Conservation (phyloP, 2,113 vertebrate species). For the Balaeniceps rex region DNA sequence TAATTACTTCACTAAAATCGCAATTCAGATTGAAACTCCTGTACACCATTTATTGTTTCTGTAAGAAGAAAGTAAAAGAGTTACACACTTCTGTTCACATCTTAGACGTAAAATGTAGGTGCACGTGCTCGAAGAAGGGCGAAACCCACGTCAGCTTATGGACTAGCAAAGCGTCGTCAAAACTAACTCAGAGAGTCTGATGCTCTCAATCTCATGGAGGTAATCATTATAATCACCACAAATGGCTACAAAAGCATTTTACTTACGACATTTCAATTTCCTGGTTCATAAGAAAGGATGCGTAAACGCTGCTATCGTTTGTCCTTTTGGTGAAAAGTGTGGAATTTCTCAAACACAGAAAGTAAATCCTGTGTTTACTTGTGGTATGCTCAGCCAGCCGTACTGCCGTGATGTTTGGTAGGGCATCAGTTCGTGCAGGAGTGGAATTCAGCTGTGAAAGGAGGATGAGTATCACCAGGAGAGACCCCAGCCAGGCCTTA, state of each 20-base stretch:
- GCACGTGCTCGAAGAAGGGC: fast-evolving
- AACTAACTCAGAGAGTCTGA: background rate
- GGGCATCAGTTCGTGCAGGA: fast-evolving
- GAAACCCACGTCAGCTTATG: fast-evolving
- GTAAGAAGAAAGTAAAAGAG: background rate
- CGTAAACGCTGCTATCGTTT: background rate
- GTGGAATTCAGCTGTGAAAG: background rate
- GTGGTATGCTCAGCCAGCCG: fast-evolving
- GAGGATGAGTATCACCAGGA: background rate
- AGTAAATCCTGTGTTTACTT: background rate
- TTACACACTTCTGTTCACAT: background rate
- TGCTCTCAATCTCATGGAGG: too few relatives aligned
- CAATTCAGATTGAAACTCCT: background rate
- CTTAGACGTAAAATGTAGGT: fast-evolving
- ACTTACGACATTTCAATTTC: fast-evolving
- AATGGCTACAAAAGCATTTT: background rate
- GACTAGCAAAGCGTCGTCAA: fast-evolving
- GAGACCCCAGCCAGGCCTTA: background rate
- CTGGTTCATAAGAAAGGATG: background rate
- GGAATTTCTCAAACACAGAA: background rate
- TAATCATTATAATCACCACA: background rate
- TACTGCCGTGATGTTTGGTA: fast-evolving
- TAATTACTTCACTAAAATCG: background rate
- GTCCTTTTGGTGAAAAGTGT: too few relatives aligned
- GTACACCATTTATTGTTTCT: too few relatives aligned